These are phyloP conservation scores for Tryphoninae sp. DNA, from an alignment of 2,888 invertebrate genomes.

Conservation along the genomic window DNA sequence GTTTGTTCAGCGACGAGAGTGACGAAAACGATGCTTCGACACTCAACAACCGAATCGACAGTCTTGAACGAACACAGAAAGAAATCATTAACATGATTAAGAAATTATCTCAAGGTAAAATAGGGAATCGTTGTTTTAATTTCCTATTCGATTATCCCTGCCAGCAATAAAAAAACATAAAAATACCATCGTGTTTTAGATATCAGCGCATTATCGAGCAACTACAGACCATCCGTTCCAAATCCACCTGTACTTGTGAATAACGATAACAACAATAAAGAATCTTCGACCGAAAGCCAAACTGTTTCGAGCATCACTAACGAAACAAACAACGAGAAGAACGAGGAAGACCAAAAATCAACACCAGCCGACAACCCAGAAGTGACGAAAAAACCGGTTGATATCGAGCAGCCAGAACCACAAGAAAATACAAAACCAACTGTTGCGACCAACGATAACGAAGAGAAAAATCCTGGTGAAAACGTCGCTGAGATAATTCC, in stretches of 20 bases:
- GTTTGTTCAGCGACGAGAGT: slow-evolving; percentile 47
- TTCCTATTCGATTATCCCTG: neutral
- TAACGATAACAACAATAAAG: neutral
- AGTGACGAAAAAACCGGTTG: slow-evolving; percentile 3
- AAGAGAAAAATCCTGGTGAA: neutral
- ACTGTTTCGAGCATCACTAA: neutral
- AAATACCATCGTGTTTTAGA: neutral
- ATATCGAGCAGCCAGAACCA: neutral
- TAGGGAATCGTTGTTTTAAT: neutral
- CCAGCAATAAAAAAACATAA: no score
- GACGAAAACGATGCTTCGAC: slow-evolving; percentile 10
- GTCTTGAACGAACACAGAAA: slow-evolving; percentile 63
- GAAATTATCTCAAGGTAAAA: slow-evolving; percentile 53
- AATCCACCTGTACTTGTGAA: neutral
- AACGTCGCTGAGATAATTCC: neutral
- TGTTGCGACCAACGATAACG: neutral
- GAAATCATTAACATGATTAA: slow-evolving; percentile 53
- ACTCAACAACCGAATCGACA: slow-evolving; percentile 51
- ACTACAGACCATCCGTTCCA: no score
- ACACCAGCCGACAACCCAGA: neutral
- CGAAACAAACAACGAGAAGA: neutral
- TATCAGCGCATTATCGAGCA: neutral
- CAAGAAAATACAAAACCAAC: slow-evolving; percentile 10
- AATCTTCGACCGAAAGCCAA: slow-evolving; percentile 1
- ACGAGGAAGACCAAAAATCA: slow-evolving; percentile 8